Base-by-base conservation (phyloP, 2,888 invertebrate genomes). In the Dryobotodes eremita region DNA sequence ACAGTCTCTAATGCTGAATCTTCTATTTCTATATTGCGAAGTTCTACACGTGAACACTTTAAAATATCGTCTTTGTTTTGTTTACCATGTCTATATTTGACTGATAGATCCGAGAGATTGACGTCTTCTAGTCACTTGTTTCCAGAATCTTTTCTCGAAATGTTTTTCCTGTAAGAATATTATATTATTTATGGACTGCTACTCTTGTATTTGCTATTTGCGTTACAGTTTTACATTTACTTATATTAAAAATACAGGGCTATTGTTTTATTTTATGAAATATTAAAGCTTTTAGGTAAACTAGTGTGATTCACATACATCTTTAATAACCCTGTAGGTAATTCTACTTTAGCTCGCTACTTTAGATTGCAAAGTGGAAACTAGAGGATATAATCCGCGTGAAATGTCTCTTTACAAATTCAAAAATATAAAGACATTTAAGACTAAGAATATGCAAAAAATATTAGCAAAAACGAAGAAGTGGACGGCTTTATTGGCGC, bases 141-240 rank as follows among this genome's bases (percentile, higher is more conserved):
- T 98, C 98, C 98, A 98, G 93, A 98, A 98, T 91, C 98, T 97
- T 93, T 98, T 97, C 93, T 98, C 98, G 93, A 98, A 95, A 92
- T 98, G 98, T 94, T 98, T 98, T 92, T 98, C 98, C 98, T 98
- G 96, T 75, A 97, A 97, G 91, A 94, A 87, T 77, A 90, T 86
- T 82, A 76, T 48, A 87, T 88, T 90, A 91, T 89, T 91, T 82
- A 86, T 26, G 80, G 26, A 77, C 31, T 72, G 50, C 26, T 70
- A 73, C 61, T 65, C 31, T 69, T 68, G 26, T 75, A 53, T 57
- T 68, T 57, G 13, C 5, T 77, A 69, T 23, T 46, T 59, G 53
- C 0, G 42, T 55, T 79, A 48, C 8, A 26, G 23, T 66, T 75
- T 71, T 20, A 75, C 26, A 75, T 70, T 71, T 68, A 59, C 20